Evolutionary conservation across 2,888 invertebrate genomes (phyloP).

Genomic region (Phytoseiulus persimilis): DNA sequence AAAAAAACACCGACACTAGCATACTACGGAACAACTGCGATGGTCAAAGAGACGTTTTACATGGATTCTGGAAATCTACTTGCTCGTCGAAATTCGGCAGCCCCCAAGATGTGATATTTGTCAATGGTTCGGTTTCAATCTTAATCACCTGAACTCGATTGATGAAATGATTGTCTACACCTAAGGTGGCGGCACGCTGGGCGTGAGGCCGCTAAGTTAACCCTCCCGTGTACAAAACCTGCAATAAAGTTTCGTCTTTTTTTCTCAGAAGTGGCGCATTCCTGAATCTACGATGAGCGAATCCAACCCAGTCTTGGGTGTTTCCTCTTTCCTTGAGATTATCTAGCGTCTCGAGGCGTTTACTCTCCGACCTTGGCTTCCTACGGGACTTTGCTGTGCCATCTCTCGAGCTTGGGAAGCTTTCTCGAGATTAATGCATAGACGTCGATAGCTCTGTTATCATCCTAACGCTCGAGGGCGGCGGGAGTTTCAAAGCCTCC

Average conservation of each 20-base stretch:
- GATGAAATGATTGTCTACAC: neutral
- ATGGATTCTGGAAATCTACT: neutral
- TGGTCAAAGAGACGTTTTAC: neutral
- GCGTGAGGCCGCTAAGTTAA: constrained; percentile 5
- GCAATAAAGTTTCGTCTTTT: neutral
- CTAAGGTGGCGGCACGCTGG: neutral
- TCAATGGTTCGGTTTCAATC: neutral
- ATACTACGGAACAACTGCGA: neutral
- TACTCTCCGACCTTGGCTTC: too few relatives aligned
- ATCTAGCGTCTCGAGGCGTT: too few relatives aligned
- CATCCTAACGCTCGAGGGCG: too few relatives aligned
- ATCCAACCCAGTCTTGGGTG: too few relatives aligned
- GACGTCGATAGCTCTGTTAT: too few relatives aligned
- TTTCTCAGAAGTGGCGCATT: too few relatives aligned
- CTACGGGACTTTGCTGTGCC: too few relatives aligned
- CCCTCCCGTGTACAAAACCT: neutral
- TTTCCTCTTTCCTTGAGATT: too few relatives aligned
- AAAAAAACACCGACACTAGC: neutral
- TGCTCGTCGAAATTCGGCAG: neutral
- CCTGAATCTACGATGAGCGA: too few relatives aligned
- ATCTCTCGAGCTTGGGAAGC: too few relatives aligned
- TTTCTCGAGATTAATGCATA: too few relatives aligned
- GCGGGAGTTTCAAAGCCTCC: too few relatives aligned
- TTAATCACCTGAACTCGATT: neutral
- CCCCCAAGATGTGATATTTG: neutral